Percentiles rank a stretch among this genome's conserved stretches.
These are phyloP conservation scores for Hassar affinis DNA, from an alignment of 2,113 vertebrate genomes.

Conservation along the genomic window DNA sequence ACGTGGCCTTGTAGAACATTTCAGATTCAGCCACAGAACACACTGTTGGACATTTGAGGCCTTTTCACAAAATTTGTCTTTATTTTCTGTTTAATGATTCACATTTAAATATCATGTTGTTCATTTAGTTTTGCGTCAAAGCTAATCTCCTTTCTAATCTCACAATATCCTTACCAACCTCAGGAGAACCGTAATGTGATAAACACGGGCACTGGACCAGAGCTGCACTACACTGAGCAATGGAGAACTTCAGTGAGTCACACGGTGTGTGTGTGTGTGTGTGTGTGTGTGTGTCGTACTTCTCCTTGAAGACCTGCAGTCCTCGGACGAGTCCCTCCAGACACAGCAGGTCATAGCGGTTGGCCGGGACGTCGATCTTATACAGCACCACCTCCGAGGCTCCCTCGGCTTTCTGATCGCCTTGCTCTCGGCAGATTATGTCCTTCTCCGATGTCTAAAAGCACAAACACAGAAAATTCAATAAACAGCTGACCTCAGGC, in stretches of 20 bases:
- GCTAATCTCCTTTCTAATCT: neutral
- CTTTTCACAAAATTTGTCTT: neutral
- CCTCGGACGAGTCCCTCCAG: conserved; percentile 92
- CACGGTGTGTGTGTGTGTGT: neutral
- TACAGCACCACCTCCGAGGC: conserved; percentile 91
- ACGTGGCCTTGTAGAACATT: too few relatives aligned
- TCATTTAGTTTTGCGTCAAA: too few relatives aligned
- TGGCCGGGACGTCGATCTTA: conserved; percentile 97
- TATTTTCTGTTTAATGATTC: neutral
- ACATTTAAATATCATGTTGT: too few relatives aligned
- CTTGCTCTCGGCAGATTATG: conserved; percentile 91
- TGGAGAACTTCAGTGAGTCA: neutral
- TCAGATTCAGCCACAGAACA: too few relatives aligned
- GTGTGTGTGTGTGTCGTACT: conserved; percentile 65
- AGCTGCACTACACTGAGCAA: neutral
- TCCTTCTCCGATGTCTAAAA: conserved; percentile 92
- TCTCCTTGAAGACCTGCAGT: conserved; percentile 94
- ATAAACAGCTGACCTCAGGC: neutral
- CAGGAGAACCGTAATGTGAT: neutral
- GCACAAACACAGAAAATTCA: neutral
- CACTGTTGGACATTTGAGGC: too few relatives aligned
- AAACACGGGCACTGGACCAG: neutral
- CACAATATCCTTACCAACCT: neutral
- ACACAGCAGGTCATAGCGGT: conserved; percentile 95
- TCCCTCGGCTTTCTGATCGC: conserved; percentile 81